A percentile compares a stretch with the other conserved stretches of the same genome.
Conservation (phyloP, 2,113 vertebrate species). For the Numenius arquata region DNA sequence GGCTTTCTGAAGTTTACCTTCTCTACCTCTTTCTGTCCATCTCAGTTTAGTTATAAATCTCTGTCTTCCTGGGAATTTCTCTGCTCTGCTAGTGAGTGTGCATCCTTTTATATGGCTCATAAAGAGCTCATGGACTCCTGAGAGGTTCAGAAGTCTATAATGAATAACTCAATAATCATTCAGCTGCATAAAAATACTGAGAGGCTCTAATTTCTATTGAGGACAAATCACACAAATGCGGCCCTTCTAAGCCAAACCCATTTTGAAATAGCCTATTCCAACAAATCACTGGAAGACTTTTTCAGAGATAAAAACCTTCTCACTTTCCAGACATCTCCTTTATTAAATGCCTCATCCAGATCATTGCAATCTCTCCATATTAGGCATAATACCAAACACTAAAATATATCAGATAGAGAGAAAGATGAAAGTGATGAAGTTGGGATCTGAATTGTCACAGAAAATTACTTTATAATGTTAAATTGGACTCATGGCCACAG, state of each 20-base stretch:
- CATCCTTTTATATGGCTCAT: slow-evolving; percentile 11
- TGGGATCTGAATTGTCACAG: background rate
- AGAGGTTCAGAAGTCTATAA: slow-evolving; percentile 10
- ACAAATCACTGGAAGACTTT: slow-evolving; percentile 14
- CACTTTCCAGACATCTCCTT: slow-evolving; percentile 17
- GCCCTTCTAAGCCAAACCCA: background rate
- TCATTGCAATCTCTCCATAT: background rate
- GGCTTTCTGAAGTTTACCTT: slow-evolving; percentile 13
- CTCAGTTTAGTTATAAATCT: slow-evolving; percentile 25
- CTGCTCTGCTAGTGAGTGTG: background rate
- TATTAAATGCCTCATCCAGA: slow-evolving; percentile 19
- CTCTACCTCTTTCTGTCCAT: background rate
- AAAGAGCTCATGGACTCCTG: slow-evolving; percentile 21
- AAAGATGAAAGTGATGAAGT: slow-evolving; percentile 8
- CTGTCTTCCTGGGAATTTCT: slow-evolving; percentile 21
- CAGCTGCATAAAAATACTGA: background rate
- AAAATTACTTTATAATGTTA: slow-evolving; percentile 34
- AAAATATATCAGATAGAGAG: slow-evolving; percentile 9
- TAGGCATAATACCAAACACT: slow-evolving; percentile 22
- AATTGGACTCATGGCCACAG: background rate
- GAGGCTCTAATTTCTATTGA: slow-evolving; percentile 33
- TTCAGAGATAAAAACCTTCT: slow-evolving; percentile 6
- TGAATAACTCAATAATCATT: slow-evolving; percentile 29
- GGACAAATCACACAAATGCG: slow-evolving; percentile 8
- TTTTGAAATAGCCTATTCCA: slow-evolving; percentile 28